phyloP scores from a whole-genome alignment of 2,797 vertebrate species.

The Pseudomugil tenellus region DNA sequence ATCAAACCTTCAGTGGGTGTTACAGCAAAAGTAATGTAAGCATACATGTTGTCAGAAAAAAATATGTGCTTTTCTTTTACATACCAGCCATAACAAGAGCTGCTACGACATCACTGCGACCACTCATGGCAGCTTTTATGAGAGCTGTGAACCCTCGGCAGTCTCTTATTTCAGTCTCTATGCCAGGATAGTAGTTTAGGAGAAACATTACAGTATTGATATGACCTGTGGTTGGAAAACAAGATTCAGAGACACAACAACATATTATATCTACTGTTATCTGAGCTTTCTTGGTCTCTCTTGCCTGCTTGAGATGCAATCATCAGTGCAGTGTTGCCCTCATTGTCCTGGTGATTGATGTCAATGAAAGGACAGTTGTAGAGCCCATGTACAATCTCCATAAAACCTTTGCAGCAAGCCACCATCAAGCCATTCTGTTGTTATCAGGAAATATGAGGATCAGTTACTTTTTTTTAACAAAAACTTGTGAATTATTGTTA shows the following conservation, averaged over 20 bases:
- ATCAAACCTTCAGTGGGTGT: neutral
- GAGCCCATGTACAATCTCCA: conserved; percentile 83
- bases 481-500: neutral
- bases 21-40: neutral
- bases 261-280: neutral
- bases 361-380: conserved; percentile 85
- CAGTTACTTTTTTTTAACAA: neutral
- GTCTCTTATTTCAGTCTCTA: conserved; percentile 86
- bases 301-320: conserved; percentile 92
- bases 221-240: conserved; percentile 78
- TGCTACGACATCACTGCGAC: conserved; percentile 80
- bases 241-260: conserved; percentile 1
- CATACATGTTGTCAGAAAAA: neutral
- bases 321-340: conserved; percentile 92
- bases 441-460: conserved; percentile 10
- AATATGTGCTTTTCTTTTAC: conserved; percentile 6
- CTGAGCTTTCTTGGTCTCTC: conserved; percentile 15
- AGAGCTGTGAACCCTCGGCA: conserved; percentile 87
- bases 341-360: conserved; percentile 91
- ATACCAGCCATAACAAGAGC: conserved; percentile 85
- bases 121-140: conserved; percentile 90
- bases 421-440: conserved; percentile 89
- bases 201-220: conserved; percentile 86
- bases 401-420: conserved; percentile 86
- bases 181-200: conserved; percentile 85